Percentiles rank a stretch among this genome's conserved stretches.
These are phyloP conservation scores for Cylloceria caligata DNA, from an alignment of 2,888 invertebrate species.

Conservation along the genomic window DNA sequence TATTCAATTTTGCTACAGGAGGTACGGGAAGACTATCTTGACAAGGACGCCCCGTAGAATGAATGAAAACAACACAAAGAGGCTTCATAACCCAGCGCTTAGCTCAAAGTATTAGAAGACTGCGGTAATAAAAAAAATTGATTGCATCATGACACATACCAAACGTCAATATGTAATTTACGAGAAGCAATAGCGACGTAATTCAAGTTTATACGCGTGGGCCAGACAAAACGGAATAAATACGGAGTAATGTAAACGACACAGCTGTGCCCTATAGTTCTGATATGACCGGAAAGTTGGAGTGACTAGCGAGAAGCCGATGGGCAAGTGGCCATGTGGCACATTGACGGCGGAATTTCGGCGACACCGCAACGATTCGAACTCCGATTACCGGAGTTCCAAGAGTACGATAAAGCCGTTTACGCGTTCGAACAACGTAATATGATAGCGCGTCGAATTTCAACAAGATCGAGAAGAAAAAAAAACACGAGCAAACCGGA, in stretches of 20 bases:
- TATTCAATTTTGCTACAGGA: background rate
- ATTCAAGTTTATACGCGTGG: background rate
- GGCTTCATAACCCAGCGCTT: background rate
- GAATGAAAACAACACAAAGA: too few species aligned
- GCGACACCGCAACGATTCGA: background rate
- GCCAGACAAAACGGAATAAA: background rate
- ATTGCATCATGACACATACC: conserved; percentile 24
- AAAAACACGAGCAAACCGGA: conserved; percentile 8
- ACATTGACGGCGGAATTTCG: conserved; percentile 50
- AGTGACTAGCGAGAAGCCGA: conserved; percentile 47
- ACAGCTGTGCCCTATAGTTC: conserved; percentile 33
- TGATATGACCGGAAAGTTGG: conserved; percentile 53
- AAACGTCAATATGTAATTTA: background rate
- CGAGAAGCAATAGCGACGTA: background rate
- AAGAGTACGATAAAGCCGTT: background rate
- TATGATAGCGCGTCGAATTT: background rate
- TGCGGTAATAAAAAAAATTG: background rate
- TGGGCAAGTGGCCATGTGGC: conserved; percentile 72
- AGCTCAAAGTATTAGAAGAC: background rate
- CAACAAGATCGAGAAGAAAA: conserved; percentile 30
- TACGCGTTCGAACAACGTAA: background rate
- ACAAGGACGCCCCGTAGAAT: too few species aligned
- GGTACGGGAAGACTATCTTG: too few species aligned
- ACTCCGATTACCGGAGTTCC: background rate
- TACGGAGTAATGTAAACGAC: background rate